A percentile compares a stretch with the other conserved stretches of the same genome.
These are phyloP conservation scores for Dromococcyx pavoninus DNA, from an alignment of 2,797 vertebrate genomes.

Conservation along the genomic window DNA sequence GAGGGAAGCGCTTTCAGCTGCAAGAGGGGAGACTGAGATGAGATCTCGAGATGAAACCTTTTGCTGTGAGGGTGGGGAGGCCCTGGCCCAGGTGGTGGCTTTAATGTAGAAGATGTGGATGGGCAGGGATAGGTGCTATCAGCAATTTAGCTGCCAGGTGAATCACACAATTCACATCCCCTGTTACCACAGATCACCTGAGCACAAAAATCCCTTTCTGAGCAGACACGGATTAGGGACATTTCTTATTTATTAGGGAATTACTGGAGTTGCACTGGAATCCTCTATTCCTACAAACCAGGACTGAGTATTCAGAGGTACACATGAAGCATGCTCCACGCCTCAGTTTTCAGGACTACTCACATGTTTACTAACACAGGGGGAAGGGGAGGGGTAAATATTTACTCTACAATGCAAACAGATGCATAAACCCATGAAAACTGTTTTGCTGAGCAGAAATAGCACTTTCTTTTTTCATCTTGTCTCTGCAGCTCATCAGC, in stretches of 20 bases:
- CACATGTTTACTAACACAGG: background rate
- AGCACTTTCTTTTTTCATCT: background rate
- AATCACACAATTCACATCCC: rapidly evolving
- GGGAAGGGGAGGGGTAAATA: background rate
- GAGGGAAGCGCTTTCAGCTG: no score
- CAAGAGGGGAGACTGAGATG: no score
- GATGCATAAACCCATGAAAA: background rate
- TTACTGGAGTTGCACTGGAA: no score
- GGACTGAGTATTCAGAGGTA: background rate
- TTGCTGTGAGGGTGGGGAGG: no score
- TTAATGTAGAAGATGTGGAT: rapidly evolving
- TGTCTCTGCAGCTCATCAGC: background rate
- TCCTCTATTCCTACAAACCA: no score
- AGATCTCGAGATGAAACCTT: no score
- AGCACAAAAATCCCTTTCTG: background rate
- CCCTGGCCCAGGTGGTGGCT: no score
- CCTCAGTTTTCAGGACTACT: background rate
- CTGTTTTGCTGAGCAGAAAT: background rate
- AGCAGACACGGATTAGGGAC: background rate
- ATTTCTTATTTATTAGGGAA: background rate
- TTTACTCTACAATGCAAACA: background rate
- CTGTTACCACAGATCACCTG: rapidly evolving
- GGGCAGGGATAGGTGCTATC: background rate
- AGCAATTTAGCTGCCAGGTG: background rate
- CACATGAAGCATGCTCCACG: rapidly evolving